Evolutionary conservation across 2,888 invertebrate genomes (phyloP).

Genomic region (Lasioglossum marginatum): DNA sequence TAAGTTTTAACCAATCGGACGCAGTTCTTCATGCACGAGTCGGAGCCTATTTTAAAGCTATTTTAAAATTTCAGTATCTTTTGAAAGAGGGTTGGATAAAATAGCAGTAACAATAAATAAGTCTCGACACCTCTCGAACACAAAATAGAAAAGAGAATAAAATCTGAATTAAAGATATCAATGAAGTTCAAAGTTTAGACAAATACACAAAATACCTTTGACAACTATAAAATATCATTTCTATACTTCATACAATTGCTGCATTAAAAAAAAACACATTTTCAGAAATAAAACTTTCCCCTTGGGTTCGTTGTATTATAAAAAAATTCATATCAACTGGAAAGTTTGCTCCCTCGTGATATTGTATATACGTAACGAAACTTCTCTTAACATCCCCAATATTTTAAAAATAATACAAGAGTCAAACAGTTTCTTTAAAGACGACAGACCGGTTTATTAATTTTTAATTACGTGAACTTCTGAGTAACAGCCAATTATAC

Average conservation of each 20-base stretch:
- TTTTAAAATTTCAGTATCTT: not conserved
- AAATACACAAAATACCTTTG: not conserved
- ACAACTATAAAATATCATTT: not conserved
- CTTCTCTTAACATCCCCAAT: not conserved
- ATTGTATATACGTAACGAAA: not conserved
- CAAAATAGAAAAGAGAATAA: not conserved
- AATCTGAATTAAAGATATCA: not conserved
- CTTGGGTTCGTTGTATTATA: not conserved
- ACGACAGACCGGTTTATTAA: not conserved
- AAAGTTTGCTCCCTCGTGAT: not conserved
- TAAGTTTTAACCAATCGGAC: not conserved
- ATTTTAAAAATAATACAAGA: conserved; percentile 1
- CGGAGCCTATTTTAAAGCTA: not conserved
- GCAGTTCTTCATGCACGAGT: not conserved
- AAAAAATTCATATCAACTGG: not conserved
- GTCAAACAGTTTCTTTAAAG: not conserved
- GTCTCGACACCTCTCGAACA: not conserved
- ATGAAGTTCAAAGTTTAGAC: not conserved
- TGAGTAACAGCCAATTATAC: too few species aligned
- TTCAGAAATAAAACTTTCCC: not conserved
- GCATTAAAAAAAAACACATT: not conserved
- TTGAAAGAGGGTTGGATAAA: not conserved
- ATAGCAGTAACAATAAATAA: not conserved
- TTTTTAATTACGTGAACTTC: not conserved
- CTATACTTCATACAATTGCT: too few species aligned